Evolutionary conservation across 2,888 invertebrate genomes (phyloP).

Genomic region (Pristionchus exspectatus): DNA sequence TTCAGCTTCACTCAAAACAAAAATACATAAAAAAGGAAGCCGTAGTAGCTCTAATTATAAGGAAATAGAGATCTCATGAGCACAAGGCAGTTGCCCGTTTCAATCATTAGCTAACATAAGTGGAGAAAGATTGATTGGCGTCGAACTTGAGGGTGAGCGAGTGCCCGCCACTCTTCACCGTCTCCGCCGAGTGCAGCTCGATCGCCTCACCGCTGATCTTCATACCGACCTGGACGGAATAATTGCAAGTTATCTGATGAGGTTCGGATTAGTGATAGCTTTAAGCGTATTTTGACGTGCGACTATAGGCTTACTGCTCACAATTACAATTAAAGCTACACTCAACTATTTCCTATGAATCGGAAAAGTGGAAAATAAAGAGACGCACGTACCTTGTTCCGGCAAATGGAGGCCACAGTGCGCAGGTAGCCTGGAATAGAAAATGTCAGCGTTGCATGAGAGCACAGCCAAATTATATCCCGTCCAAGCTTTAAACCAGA

Average conservation of each 20-base stretch:
- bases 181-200: slow-evolving; percentile 18
- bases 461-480: neutral
- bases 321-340: too few species aligned
- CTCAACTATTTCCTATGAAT: too few species aligned
- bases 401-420: neutral
- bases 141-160: slow-evolving; percentile 38
- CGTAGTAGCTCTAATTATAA: too few species aligned
- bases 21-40: too few species aligned
- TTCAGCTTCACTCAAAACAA: too few species aligned
- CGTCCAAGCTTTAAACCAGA: neutral
- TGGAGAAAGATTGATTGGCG: neutral
- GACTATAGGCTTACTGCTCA: too few species aligned
- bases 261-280: too few species aligned
- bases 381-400: neutral
- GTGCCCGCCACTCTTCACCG: slow-evolving; percentile 37
- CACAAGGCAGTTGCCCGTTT: neutral
- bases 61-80: neutral
- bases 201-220: slow-evolving; percentile 21
- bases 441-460: too few species aligned
- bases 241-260: too few species aligned
- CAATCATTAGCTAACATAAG: slow-evolving; percentile 13
- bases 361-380: too few species aligned
- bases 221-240: slow-evolving; percentile 2
- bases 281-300: too few species aligned
- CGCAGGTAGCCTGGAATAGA: neutral